phyloP scores from a whole-genome alignment of 1,140 invertebrate genomes.

The Drosophila persimilis region DNA sequence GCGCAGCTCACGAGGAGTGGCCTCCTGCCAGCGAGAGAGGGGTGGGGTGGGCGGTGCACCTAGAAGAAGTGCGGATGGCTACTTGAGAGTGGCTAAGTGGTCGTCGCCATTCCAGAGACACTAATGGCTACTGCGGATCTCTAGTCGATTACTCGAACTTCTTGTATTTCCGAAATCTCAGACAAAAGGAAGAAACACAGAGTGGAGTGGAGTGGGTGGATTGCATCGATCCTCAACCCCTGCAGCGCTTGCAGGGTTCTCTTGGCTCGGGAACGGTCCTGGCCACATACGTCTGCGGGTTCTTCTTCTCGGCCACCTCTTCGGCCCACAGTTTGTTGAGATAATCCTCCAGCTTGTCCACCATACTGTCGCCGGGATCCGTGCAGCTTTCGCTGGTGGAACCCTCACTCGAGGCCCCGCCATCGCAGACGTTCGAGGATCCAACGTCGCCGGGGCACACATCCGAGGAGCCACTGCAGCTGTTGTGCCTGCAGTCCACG shows the following conservation, averaged over 20 bases:
- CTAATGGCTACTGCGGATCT: not conserved
- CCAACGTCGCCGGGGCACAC: slow-evolving; percentile 21
- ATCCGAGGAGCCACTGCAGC: slow-evolving; percentile 42
- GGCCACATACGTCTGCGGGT: slow-evolving; percentile 16
- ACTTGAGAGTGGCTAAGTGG: not conserved
- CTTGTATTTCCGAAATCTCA: too few species aligned
- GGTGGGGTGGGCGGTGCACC: not conserved
- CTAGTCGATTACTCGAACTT: too few species aligned
- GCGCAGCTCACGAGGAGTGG: slow-evolving; percentile 57
- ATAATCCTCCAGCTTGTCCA: slow-evolving; percentile 52
- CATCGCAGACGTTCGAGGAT: too few species aligned
- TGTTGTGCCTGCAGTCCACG: slow-evolving; percentile 55
- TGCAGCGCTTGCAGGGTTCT: slow-evolving; percentile 6
- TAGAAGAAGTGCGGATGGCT: not conserved
- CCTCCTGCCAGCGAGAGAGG: not conserved
- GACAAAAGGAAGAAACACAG: not conserved
- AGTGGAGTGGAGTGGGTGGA: too few species aligned
- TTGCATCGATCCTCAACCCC: not conserved
- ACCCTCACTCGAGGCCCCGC: too few species aligned
- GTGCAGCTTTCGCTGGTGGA: too few species aligned
- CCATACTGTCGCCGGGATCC: slow-evolving; percentile 25
- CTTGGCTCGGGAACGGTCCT: slow-evolving; percentile 4
- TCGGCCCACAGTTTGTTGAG: slow-evolving; percentile 65
- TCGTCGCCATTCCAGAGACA: slow-evolving; percentile 24
- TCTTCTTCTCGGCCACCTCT: slow-evolving; percentile 53